Percentiles rank a stretch among this genome's conserved stretches.
Conservation (phyloP, 2,888 invertebrate genomes). For the Falcaria lacertinaria region DNA sequence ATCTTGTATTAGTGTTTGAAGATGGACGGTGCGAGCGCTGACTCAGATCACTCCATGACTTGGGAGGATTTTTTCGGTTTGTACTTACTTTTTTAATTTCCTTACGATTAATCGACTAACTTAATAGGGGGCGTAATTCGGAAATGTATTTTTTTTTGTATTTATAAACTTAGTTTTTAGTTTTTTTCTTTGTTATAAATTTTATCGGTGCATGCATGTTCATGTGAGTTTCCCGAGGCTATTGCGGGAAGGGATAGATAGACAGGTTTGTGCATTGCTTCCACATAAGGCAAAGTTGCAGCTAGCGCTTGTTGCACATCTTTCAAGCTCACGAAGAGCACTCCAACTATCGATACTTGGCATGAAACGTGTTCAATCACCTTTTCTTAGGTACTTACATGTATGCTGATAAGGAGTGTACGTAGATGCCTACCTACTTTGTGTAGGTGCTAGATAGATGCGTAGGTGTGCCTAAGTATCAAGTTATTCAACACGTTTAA, state of each 20-base stretch:
- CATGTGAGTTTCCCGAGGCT: conserved; percentile 45
- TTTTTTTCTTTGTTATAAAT: not conserved
- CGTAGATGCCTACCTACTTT: conserved; percentile 9
- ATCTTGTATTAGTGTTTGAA: conserved; percentile 47
- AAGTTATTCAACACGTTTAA: too few species aligned
- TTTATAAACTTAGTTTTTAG: not conserved
- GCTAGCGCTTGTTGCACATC: conserved; percentile 39
- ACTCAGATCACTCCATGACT: conserved; percentile 84
- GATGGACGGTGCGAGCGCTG: conserved; percentile 78
- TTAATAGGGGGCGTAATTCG: too few species aligned
- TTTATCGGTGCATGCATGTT: conserved; percentile 6
- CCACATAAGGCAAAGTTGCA: conserved; percentile 51
- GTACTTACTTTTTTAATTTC: conserved; percentile 35
- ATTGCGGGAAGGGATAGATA: conserved; percentile 30
- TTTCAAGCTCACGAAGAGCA: conserved; percentile 15
- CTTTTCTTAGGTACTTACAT: conserved; percentile 15
- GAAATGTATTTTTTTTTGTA: not conserved
- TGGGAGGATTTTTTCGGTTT: conserved; percentile 87
- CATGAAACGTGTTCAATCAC: conserved; percentile 52
- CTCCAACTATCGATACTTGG: too few species aligned
- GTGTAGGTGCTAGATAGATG: too few species aligned
- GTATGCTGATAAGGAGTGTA: conserved; percentile 6
- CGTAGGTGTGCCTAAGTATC: too few species aligned
- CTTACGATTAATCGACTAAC: not conserved
- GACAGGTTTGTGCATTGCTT: conserved; percentile 61